Conservation (phyloP, 1,140 invertebrate genomes). For the Coptotermes formosanus region DNA sequence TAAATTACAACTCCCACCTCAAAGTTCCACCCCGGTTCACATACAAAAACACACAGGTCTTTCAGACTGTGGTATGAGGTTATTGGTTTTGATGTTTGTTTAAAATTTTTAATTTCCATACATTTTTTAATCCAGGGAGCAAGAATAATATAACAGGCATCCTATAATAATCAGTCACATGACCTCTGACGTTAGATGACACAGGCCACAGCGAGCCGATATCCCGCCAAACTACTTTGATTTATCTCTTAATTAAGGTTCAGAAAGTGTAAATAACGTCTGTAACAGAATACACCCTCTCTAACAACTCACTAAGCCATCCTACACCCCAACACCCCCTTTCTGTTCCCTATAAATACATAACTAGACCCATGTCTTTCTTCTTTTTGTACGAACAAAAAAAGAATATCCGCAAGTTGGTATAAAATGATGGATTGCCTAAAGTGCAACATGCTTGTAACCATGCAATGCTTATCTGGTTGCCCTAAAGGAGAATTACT, state of each 20-base stretch:
- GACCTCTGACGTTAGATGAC: neutral
- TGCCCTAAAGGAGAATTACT: neutral
- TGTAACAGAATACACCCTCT: neutral
- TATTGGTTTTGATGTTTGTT: slow-evolving; percentile 1
- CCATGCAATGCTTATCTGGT: neutral
- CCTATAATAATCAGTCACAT: neutral
- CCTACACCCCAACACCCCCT: neutral
- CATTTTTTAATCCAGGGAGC: neutral
- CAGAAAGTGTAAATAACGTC: neutral
- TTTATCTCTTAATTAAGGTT: neutral
- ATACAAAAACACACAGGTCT: neutral
- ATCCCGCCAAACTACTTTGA: neutral
- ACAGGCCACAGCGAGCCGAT: neutral
- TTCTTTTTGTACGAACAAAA: neutral
- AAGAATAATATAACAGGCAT: neutral
- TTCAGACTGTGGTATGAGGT: neutral
- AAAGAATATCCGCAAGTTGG: neutral
- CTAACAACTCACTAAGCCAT: neutral
- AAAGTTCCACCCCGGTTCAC: neutral
- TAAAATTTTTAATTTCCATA: neutral
- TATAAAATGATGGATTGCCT: neutral
- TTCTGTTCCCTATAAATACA: neutral
- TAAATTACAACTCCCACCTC: neutral
- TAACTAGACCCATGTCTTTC: neutral
- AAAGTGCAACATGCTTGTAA: neutral